Evolutionary conservation across 2,888 invertebrate species (phyloP), one percentile per base, ranked within the genome.

Genomic region (Coleophora deauratella): DNA sequence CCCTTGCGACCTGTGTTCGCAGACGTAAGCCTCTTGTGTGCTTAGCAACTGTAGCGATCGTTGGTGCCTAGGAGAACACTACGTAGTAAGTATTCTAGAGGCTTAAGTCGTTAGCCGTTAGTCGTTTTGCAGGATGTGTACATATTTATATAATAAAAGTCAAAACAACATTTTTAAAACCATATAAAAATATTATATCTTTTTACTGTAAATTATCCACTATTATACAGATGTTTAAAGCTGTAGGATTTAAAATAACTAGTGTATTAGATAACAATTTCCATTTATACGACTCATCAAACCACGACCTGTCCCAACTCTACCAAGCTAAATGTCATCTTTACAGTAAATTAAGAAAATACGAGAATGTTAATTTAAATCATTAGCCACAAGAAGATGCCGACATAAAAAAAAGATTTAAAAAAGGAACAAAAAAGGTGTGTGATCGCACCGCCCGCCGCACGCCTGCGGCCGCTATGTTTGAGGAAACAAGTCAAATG

Each of bases 291-390:
- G 21, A 4, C 21, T 21, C 6, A 21, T 6, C 21, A 31, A 54
- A 52, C 55, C 59, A 55, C 62, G 64, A 66, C 72, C 66, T 69
- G 59, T 57, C 64, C 64, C 61, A 63, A 63, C 51, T 42, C 50
- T n/a, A 21, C 21, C 9, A 7, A 48, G 54, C 55, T 62, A 59
- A 61, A 64, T 63, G 65, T 67, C 64, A 68, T 62, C 61, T 63
- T 60, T 64, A 65, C 62, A 63, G 64, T 63, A 65, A 70, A 75
- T 76, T 76, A 67, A 74, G 74, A 68, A 77, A 75, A 74, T 74
- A 73, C 69, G 70, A 61, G 79, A 75, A 79, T 72, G 72, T 78
- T 81, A 80, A 80, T 82, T 79, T 73, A 70, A 72, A 73, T 82
- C 81, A 82, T 84, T 84, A 84, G 73, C 69, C 60, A 65, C 66